Evolutionary conservation across 2,113 vertebrate species (phyloP).

Genomic region (Indri indri): DNA sequence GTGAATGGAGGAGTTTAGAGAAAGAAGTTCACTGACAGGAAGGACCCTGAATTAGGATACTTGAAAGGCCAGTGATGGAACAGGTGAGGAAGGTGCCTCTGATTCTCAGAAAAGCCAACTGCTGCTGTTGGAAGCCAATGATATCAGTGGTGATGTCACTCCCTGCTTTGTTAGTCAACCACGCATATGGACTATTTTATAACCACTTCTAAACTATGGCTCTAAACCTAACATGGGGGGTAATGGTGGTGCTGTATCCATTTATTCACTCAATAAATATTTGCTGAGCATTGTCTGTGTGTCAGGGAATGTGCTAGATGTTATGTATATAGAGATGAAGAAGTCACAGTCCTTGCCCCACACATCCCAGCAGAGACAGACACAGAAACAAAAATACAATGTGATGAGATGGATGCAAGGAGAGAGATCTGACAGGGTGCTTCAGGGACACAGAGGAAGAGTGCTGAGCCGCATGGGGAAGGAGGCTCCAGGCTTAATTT

Average conservation of each 20-base stretch:
- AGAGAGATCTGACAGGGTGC: not conserved
- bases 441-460: not conserved
- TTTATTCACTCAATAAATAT: constrained; percentile 47
- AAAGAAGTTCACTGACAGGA: not conserved
- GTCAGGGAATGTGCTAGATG: not conserved
- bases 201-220: constrained; percentile 23
- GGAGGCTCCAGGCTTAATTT: not conserved
- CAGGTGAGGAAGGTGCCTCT: not conserved
- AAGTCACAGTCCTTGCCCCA: not conserved
- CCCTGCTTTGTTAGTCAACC: not conserved
- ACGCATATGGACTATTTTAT: constrained; percentile 26
- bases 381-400: not conserved
- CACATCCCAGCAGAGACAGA: not conserved
- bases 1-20: not conserved
- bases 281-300: not conserved
- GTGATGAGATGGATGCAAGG: not conserved
- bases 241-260: not conserved
- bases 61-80: not conserved
- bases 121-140: not conserved
- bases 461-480: not conserved
- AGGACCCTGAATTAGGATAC: not conserved
- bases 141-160: not conserved
- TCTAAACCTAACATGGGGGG: constrained; percentile 25
- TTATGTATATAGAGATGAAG: not conserved
- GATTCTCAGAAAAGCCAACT: not conserved